Conservation (phyloP, 2,113 vertebrate genomes). For the Guaruba guarouba region DNA sequence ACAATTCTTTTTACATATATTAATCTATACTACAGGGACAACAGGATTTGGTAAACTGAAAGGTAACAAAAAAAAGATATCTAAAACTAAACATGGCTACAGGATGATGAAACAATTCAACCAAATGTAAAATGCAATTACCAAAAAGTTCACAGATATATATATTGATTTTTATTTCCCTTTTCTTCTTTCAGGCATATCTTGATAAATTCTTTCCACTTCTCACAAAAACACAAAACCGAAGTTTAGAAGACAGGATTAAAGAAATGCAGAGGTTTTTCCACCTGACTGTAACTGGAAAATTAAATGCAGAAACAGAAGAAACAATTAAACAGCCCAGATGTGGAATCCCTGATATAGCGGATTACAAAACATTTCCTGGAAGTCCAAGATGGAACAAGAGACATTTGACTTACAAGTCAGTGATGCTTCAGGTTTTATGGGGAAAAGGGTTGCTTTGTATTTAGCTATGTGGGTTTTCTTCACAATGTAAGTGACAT, state of each 20-base stretch:
- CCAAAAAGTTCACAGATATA: neutral
- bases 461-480: neutral
- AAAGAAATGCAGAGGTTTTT: slow-evolving; percentile 76
- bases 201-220: slow-evolving; percentile 69
- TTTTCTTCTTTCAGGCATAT: slow-evolving; percentile 63
- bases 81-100: neutral
- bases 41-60: neutral
- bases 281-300: slow-evolving; percentile 66
- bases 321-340: slow-evolving; percentile 54
- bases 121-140: neutral
- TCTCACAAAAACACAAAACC: neutral
- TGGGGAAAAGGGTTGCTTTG: neutral
- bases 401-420: slow-evolving; percentile 74
- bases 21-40: neutral
- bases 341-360: slow-evolving; percentile 71
- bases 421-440: neutral
- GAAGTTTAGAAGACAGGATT: slow-evolving; percentile 54
- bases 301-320: slow-evolving; percentile 22
- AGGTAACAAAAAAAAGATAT: neutral
- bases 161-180: neutral
- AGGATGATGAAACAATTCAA: neutral
- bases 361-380: neutral
- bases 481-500: neutral
- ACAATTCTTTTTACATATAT: neutral
- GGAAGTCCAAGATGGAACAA: slow-evolving; percentile 42